Percentiles rank a stretch among this genome's conserved stretches.
Evolutionary conservation across 2,797 vertebrate species (phyloP).

Genomic region (Molossus molossus): DNA sequence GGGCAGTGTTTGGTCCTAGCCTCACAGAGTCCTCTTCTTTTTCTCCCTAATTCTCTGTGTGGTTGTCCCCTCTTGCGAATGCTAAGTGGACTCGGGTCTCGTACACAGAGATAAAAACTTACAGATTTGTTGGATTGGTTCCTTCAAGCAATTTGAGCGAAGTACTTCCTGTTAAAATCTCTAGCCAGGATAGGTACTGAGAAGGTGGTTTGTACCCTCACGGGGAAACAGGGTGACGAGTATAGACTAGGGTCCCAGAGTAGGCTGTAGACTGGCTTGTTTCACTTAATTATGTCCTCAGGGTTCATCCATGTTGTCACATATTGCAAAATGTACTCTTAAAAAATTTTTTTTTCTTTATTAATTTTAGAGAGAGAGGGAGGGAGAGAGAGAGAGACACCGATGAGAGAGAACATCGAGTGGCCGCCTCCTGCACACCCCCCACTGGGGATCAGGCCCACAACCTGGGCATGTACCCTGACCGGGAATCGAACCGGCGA

Average conservation of each 20-base stretch:
- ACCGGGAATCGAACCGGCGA: no score
- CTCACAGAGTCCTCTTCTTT: background rate
- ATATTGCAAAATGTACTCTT: background rate
- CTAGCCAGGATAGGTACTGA: background rate
- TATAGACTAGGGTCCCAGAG: background rate
- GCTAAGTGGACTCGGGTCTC: background rate
- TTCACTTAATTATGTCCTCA: background rate
- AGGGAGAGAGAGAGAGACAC: no score
- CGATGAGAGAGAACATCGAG: no score
- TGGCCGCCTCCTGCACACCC: no score
- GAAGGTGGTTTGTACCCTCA: constrained; percentile 32
- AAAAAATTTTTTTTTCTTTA: no score
- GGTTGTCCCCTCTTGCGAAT: background rate
- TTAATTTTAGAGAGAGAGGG: no score
- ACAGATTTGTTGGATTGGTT: background rate
- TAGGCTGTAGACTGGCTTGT: background rate
- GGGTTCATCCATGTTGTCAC: background rate
- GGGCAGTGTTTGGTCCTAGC: background rate
- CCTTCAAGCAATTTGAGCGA: background rate
- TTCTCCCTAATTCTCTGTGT: background rate
- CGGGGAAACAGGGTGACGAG: background rate
- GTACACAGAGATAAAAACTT: background rate
- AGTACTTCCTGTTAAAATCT: background rate
- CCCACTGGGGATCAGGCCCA: no score
- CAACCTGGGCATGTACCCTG: no score